Evolutionary conservation across 1,140 invertebrate species (phyloP).

Genomic region (Halyomorpha halys): DNA sequence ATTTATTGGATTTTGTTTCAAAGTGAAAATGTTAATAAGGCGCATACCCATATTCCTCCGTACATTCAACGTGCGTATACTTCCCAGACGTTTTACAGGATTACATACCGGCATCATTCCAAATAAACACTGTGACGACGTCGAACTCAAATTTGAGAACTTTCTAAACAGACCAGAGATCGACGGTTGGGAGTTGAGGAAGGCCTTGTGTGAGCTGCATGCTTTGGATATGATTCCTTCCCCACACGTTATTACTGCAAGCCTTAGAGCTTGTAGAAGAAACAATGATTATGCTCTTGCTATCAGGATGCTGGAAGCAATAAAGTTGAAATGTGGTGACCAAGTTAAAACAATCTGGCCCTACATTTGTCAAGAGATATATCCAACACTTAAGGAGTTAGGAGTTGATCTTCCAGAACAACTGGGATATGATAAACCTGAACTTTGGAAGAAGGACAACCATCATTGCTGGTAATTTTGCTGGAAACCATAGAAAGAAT

Average conservation of each 20-base stretch:
- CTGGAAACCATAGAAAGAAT: too few species aligned
- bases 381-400: constrained; percentile 81
- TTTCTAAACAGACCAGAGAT: constrained; percentile 83
- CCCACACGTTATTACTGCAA: constrained; percentile 77
- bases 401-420: constrained; percentile 90
- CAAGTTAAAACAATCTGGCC: constrained; percentile 73
- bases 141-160: constrained; percentile 52
- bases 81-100: neutral
- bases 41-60: too few species aligned
- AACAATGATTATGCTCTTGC: constrained; percentile 89
- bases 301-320: constrained; percentile 72
- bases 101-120: neutral
- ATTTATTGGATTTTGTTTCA: too few species aligned
- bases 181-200: constrained; percentile 91
- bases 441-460: constrained; percentile 45
- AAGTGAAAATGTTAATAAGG: too few species aligned
- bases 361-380: constrained; percentile 84
- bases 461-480: neutral
- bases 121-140: neutral
- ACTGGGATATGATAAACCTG: constrained; percentile 92
- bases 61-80: neutral
- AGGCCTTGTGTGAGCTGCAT: constrained; percentile 64
- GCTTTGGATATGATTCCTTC: constrained; percentile 86
- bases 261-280: constrained; percentile 81
- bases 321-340: constrained; percentile 79